Conservation (phyloP, 23 tunicate genomes). For the Trididemnum miniatum region DNA sequence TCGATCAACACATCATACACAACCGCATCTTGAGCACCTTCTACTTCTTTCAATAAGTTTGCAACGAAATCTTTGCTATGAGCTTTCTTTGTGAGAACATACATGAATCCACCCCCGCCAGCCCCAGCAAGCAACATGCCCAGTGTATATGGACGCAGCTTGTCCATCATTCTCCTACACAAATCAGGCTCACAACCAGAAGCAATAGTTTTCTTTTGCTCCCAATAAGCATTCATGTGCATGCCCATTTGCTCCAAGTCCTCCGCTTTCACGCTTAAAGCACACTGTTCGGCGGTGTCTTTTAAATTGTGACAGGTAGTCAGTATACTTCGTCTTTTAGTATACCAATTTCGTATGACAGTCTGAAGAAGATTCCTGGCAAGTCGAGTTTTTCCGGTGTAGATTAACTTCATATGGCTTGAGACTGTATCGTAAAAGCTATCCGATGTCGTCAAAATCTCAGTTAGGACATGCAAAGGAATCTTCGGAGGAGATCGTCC, state of each 20-base stretch:
- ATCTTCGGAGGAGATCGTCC: slow-evolving; percentile 39
- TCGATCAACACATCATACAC: slow-evolving; percentile 55
- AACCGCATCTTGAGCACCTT: slow-evolving; percentile 61
- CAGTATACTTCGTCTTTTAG: slow-evolving; percentile 52
- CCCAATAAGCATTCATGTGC: slow-evolving; percentile 72
- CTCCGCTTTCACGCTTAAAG: slow-evolving; percentile 32
- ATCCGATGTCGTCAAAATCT: slow-evolving; percentile 36
- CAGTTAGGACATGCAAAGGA: slow-evolving; percentile 54
- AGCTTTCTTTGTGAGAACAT: slow-evolving; percentile 62
- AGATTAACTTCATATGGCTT: slow-evolving; percentile 59
- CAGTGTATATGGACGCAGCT: slow-evolving; percentile 20
- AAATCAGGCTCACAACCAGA: slow-evolving; percentile 88
- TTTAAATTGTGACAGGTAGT: slow-evolving; percentile 51
- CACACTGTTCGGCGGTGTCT: slow-evolving; percentile 68
- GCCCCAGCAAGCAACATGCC: slow-evolving; percentile 84
- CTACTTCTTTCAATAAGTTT: slow-evolving; percentile 31
- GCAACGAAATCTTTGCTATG: slow-evolving; percentile 22
- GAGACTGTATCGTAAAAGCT: slow-evolving; percentile 39
- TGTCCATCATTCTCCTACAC: slow-evolving; percentile 66
- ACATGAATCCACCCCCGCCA: slow-evolving; percentile 93
- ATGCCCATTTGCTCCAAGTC: slow-evolving; percentile 43
- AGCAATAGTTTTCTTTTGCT: slow-evolving; percentile 89
- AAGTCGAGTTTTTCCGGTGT: slow-evolving; percentile 90
- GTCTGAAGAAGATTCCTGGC: slow-evolving; percentile 87
- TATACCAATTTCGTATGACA: slow-evolving; percentile 88